Base-by-base conservation (phyloP, 1,140 invertebrate species). In the Trichonephila inaurata region DNA sequence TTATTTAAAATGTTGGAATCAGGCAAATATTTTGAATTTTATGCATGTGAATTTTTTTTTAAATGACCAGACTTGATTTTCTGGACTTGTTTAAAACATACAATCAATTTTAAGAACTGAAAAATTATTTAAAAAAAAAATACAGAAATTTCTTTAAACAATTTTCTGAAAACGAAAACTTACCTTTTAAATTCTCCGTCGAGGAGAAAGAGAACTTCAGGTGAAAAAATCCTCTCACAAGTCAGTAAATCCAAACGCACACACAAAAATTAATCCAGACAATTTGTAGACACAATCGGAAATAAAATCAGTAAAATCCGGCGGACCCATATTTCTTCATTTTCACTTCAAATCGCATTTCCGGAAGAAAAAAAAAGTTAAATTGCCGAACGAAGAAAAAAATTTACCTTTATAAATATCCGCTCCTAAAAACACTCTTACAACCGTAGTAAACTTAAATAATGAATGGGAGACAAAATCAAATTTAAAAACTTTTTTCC, bases 401-500 rank as follows among this genome's bases (percentile, higher is more conserved):
- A 33, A 77, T 69, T 14, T 24, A 69, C 24, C 66, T 69, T 24
- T 24, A 24, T 24, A 12, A 69, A 69, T 69, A 69, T 69, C 24
- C 24, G n/a, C 66, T 24, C 66, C 66, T 19, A 77, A 77, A 77
- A 77, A 77, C 24, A 14, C 7, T 77, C 72, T 77, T 33, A 24
- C 33, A 77, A 24, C 16, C 18, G 72, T 77, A 77, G 72, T 77
- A 69, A n/a, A 24, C 24, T 77, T 33, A 18, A 40, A 77, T 77
- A 77, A 77, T 77, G 72, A 77, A 77, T 77, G 72, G 7, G 18
- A 33, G 72, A 77, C 28, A 77, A 77, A 77, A 77, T 40, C 28
- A 77, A 77, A 77, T 77, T 77, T 77, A 77, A 77, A 72, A 77
- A 77, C 72, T 77, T 33, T 77, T 77, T 18, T 33, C 28, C 28